Evolutionary conservation across 2,113 vertebrate species (phyloP), one percentile per base, ranked within the genome.

Genomic region (Kryptolebias marmoratus): DNA sequence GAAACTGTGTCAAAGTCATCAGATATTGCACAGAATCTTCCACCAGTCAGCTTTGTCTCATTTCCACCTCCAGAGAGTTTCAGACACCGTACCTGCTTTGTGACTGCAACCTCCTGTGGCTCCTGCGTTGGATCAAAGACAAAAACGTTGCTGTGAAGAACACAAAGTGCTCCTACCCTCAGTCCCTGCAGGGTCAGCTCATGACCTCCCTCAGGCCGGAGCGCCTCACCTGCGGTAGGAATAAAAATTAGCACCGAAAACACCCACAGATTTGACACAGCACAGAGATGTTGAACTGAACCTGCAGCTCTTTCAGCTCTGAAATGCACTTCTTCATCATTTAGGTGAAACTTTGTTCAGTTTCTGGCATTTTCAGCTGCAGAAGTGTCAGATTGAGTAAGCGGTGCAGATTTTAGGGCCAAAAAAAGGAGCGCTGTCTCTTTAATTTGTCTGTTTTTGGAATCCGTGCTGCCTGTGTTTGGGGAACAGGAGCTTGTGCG

Each of bases 81-180:
- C 96, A 98, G 92, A 98, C 96, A 1, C 95, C 96, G 27, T 97
- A 95, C 82, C 91, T 99, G 78, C 85, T 99, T 69, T 99, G 98
- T n/a, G 97, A 98, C 88, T 99, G 98, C 87, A 98, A 97, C 90
- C 94, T 98, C 44, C 62, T 94, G 49, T 98, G 98, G 98, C 93
- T 99, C 90, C 92, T 96, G 63, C 95, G 88, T 30, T 98, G 96
- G 97, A 92, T 96, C 44, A 97, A 94, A 79, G 96, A 97, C 44
- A 94, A 91, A 84, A 96, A 93, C 75, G 91, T 99, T 69, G 93
- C 87, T 0, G 95, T 96, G 0, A 96, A 95, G 73, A 97, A 97
- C 83, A 98, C 97, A 0, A 94, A 94, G 68, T 99, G 98, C 88
- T 95, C 94, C 0, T 98, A 95, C 77, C 98, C 98, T 0, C 97